Base-by-base conservation (phyloP, 2,113 vertebrate genomes). In the Hoplias malabaricus region DNA sequence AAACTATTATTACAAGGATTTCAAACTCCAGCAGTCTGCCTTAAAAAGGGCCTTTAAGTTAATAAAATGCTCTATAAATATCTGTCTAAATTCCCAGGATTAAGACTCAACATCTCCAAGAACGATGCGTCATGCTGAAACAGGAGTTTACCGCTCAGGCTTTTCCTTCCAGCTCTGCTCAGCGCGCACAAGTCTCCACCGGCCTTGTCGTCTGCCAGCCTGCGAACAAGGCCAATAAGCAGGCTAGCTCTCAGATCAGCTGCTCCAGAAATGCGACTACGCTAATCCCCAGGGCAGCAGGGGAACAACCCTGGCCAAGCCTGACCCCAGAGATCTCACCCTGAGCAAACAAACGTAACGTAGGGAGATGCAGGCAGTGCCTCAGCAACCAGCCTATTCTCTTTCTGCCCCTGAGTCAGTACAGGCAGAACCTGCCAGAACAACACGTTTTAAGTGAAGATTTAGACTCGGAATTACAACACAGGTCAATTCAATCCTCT, bases 231-330 rank as follows among this genome's bases (percentile, higher is more conserved):
- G 43, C 33, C 31, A 75, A 77, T 73, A 77, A 77, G 72, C 46
- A 46, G 69, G 25, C 59, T n/a, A 69, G 68, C 53, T 12, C 31
- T 73, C 73, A 63, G 72, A 83, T 70, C 71, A 50, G 74, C 76
- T 83, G 27, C 73, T 59, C 59, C 48, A 66, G 57, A 77, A 73
- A 81, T 63, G 67, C 79, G 80, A 70, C 82, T 69, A 73, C 29
- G 13, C 69, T 85, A 84, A 85, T 84, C 81, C 70, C 66, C 0
- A 13, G 31, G n/a, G 29, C 56, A 77, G 42, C 70, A 59, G 40
- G 46, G 68, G 65, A 65, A 50, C 56, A 53, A 46, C 40, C 65
- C 67, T 10, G 31, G 46, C 59, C 61, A 36, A 79, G 73, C 73
- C 40, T 38, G 12, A 14, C 43, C 67, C 50, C 40, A 65, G 57